phyloP scores from a whole-genome alignment of 2,888 invertebrate species.

The Seladonia tumulorum region DNA sequence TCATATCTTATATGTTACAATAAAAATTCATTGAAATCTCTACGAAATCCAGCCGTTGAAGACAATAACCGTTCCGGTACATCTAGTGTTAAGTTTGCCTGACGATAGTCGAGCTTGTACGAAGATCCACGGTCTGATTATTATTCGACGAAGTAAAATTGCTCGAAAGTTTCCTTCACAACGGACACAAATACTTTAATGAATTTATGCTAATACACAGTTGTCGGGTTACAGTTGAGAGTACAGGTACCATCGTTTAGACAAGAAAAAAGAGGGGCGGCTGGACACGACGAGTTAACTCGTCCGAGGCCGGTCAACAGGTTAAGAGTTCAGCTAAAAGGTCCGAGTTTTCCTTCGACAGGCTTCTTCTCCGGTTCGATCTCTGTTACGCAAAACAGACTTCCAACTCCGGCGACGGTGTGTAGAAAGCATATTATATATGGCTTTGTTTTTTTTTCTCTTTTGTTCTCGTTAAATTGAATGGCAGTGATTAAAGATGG shows the following conservation, averaged over 20 bases:
- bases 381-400: slow-evolving; percentile 25
- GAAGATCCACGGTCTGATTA: slow-evolving; percentile 4
- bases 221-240: slow-evolving; percentile 7
- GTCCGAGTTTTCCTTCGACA: background rate
- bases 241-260: slow-evolving; percentile 9
- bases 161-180: slow-evolving; percentile 5
- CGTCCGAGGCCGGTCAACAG: background rate
- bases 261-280: slow-evolving; percentile 1
- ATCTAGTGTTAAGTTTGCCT: background rate
- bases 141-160: background rate
- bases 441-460: slow-evolving; percentile 14
- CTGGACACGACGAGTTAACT: background rate
- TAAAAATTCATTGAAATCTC: background rate
- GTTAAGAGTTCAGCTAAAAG: background rate
- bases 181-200: slow-evolving; percentile 3
- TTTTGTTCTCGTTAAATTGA: slow-evolving; percentile 40
- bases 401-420: slow-evolving; percentile 23
- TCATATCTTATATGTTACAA: background rate
- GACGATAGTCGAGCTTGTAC: background rate
- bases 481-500: slow-evolving; percentile 69
- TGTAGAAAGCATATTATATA: slow-evolving; percentile 13
- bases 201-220: slow-evolving; percentile 9
- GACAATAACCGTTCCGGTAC: background rate
- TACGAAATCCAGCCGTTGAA: background rate
- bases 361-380: background rate